Base-by-base conservation (phyloP, 2,888 invertebrate species). In the Drosophila atroscutellata region DNA sequence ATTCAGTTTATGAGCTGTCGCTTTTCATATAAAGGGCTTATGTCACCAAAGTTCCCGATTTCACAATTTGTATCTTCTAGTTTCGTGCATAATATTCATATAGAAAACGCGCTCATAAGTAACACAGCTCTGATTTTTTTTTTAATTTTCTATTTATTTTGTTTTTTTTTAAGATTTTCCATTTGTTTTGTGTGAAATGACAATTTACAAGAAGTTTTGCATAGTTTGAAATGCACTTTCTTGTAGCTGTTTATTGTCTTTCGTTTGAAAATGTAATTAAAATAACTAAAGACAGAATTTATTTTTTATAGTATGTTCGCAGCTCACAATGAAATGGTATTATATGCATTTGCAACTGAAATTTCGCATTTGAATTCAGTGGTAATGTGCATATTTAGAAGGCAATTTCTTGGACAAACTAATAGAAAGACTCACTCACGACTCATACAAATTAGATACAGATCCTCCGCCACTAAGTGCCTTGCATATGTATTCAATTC, bases 41-140 rank as follows among this genome's bases (percentile, higher is more conserved):
- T 50, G 60, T 57, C 69, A 75, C 72, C 63, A 69, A 66, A 51
- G 34, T 57, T 56, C 18, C 26, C 26, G 32, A 36, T 55, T 52
- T 68, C 62, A 64, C 24, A 50, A 3, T 54, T 67, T 28, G 24
- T 24, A 24, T 66, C 4, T 49, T n/a, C 13, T 26, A 52, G 55
- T 70, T 42, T 56, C 34, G 52, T 62, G 74, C 81, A 67, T 67
- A 72, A 72, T 59, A 58, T 70, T 75, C 72, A 87, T 76, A 76
- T 76, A 74, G 71, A 77, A 84, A 81, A 78, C 72, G 70, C 75
- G 82, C 72, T 84, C 79, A 75, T 71, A 75, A 66, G 37, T 85
- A 85, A 85, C 85, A 85, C 85, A 85, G 85, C 89, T 82, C 90
- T 90, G 77, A 75, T 75, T 75, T 78, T 67, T 30, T 39, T 45